phyloP scores from a whole-genome alignment of 2,113 vertebrate genomes.

The Petrocephalus microphthalmus region DNA sequence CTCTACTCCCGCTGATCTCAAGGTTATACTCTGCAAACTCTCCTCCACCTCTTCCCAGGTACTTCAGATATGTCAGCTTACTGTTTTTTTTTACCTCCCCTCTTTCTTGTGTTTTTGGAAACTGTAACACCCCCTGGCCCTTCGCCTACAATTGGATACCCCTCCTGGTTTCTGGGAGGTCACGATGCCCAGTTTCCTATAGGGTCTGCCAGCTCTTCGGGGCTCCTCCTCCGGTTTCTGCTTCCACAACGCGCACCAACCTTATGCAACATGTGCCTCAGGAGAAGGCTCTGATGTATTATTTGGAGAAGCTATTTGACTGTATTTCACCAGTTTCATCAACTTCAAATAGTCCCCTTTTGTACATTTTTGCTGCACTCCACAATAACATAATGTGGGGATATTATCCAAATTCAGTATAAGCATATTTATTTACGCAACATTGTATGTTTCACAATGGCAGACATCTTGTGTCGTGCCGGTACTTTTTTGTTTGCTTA shows the following conservation, averaged over 20 bases:
- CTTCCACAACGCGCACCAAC: conserved; percentile 20
- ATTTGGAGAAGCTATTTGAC: not conserved
- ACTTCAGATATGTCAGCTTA: conserved; percentile 35
- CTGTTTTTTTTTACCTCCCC: conserved; percentile 13
- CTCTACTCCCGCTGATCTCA: conserved; percentile 48
- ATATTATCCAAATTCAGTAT: not conserved
- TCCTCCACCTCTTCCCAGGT: conserved; percentile 17
- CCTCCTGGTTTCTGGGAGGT: conserved; percentile 31
- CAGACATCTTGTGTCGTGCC: not conserved
- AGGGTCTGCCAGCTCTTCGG: conserved; percentile 19
- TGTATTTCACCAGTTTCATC: not conserved
- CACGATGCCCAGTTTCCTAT: conserved; percentile 29
- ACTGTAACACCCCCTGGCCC: conserved; percentile 34
- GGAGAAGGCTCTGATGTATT: conserved; percentile 11
- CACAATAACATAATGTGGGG: not conserved
- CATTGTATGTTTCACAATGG: not conserved
- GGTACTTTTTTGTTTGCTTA: not conserved
- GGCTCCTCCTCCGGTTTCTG: conserved; percentile 26
- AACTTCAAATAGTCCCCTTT: not conserved
- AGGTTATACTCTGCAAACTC: conserved; percentile 41
- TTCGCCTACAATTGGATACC: conserved; percentile 30
- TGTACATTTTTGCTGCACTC: not conserved
- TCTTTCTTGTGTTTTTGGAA: conserved; percentile 32
- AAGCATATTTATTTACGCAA: not conserved
- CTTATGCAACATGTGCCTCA: conserved; percentile 11